Percentiles rank a stretch among this genome's conserved stretches.
Conservation (phyloP, 2,888 invertebrate species). For the Pyrrhia umbra region DNA sequence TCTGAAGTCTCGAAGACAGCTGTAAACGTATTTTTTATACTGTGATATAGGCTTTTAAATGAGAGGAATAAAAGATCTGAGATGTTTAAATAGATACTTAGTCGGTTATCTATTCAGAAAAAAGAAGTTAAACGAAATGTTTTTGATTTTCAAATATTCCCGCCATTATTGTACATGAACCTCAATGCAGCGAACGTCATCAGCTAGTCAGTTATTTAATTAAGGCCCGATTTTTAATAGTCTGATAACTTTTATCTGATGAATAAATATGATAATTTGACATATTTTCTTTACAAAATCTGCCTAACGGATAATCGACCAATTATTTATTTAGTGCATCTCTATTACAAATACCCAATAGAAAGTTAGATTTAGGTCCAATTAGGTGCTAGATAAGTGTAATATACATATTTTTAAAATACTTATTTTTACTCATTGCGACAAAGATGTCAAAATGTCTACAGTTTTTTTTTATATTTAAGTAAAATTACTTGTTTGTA, state of each 20-base stretch:
- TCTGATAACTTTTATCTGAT: too few species aligned
- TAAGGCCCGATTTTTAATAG: too few species aligned
- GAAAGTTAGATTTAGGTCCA: constrained; percentile 63
- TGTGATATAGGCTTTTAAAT: constrained; percentile 86
- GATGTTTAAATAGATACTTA: constrained; percentile 32
- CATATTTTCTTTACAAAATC: too few species aligned
- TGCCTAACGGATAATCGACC: too few species aligned
- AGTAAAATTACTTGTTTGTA: constrained; percentile 50
- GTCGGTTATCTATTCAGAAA: background rate
- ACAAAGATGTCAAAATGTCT: constrained; percentile 48
- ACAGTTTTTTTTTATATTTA: constrained; percentile 50
- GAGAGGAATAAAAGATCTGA: constrained; percentile 71
- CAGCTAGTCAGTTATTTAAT: constrained; percentile 6
- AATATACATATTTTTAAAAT: constrained; percentile 50
- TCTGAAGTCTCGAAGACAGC: constrained; percentile 74
- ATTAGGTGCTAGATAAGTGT: constrained; percentile 76
- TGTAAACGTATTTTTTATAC: constrained; percentile 83
- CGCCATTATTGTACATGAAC: constrained; percentile 1
- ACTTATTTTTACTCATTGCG: constrained; percentile 55
- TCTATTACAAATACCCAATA: constrained; percentile 62
- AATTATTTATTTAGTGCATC: constrained; percentile 25
- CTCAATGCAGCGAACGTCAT: background rate
- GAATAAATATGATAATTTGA: too few species aligned
- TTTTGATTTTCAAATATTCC: background rate
- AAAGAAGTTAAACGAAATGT: background rate